Evolutionary conservation across 2,797 vertebrate genomes (phyloP), one percentile per base, ranked within the genome.

Genomic region (Euthynnus affinis): DNA sequence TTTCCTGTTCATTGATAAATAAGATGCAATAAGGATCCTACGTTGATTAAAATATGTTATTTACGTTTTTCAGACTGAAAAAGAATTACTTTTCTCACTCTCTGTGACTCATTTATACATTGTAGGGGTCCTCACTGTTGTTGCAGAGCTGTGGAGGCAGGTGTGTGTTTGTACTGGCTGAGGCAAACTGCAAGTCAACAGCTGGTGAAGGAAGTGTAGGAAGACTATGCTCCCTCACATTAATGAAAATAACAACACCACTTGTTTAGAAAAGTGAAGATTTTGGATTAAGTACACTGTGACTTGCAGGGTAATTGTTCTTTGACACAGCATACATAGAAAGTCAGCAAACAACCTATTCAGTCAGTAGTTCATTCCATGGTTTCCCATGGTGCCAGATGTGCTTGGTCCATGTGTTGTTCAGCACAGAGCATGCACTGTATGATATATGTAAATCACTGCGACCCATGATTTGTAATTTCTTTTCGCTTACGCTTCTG

Each of bases 171-270:
- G 27, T 62, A 6, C 18, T 22, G 55, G 58, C 56, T 62, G 75
- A 68, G 74, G 72, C 60, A 84, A 86, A 83, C 61, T 86, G 82
- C 76, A 83, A 86, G 82, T 88, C 85, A 88, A 83, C 65, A 82
- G 77, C 49, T 46, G 85, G 64, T 44, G 82, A 88, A 85, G 67
- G 63, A 73, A 71, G n/a, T n/a, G n/a, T n/a, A n/a, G 42, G 29
- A 48, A 53, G 46, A 51, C 12, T 53, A 12, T 64, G 60, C 57
- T 32, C 68, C 80, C 63, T 74, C 55, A 81, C 56, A 60, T 63
- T 52, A 48, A 58, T 61, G 34, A 74, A 64, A 80, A 48, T 48
- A 17, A 48, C 44, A 73, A 56, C 55, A 66, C 59, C 61, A 61
- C 51, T 51, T 72, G 42, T 23, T 61, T 49, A 62, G 18, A 51